Conservation (phyloP, 2,113 vertebrate species). For the Mesembrinibis cayennensis region DNA sequence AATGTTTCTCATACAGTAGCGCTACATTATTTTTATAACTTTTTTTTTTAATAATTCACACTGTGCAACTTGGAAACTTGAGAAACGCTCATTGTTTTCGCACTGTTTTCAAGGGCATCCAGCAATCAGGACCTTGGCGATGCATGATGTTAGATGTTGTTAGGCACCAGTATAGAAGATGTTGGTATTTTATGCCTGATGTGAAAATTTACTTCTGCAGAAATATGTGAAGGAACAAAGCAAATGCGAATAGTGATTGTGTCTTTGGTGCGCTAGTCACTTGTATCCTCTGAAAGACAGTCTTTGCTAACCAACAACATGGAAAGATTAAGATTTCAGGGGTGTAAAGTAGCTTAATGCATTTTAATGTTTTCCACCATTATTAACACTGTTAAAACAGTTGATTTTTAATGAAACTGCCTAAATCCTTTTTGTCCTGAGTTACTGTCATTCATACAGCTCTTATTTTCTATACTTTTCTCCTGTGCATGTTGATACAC, state of each 20-base stretch:
- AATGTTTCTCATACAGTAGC: neutral
- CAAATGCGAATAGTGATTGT: fast-evolving
- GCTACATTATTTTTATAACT: neutral
- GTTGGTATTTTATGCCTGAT: neutral
- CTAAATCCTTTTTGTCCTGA: neutral
- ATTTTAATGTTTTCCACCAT: neutral
- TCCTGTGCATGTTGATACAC: neutral
- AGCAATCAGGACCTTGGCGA: neutral
- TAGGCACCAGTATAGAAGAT: neutral
- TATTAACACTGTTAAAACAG: neutral
- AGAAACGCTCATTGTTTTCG: neutral
- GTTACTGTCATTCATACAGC: neutral
- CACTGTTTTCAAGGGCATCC: neutral
- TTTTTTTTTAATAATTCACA: neutral
- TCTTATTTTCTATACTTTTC: neutral
- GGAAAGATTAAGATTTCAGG: neutral
- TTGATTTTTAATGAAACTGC: neutral
- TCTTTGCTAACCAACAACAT: neutral
- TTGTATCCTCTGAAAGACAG: neutral
- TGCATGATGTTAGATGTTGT: neutral
- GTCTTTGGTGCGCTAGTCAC: neutral
- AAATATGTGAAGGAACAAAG: neutral
- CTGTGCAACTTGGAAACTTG: neutral
- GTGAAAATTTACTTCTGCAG: neutral
- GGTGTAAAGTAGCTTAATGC: neutral